Evolutionary conservation across 2,888 invertebrate species (phyloP).

Genomic region (Brassicogethes aeneus): DNA sequence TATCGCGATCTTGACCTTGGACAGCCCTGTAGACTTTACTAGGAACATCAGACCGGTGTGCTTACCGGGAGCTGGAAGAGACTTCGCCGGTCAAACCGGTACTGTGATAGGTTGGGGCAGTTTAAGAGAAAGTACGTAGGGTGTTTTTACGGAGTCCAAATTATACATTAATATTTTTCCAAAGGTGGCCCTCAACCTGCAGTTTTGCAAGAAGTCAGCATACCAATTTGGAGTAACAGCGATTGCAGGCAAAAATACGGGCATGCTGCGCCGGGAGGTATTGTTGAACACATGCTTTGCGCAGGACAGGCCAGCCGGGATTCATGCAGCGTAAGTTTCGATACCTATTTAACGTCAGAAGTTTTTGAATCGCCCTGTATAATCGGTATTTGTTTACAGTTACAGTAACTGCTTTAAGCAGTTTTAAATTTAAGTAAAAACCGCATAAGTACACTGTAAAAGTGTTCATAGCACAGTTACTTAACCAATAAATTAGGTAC

Average conservation of each 20-base stretch:
- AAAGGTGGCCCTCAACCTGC: constrained; percentile 80
- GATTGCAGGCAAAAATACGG: constrained; percentile 77
- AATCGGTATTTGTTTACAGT: neutral
- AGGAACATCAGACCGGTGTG: constrained; percentile 71
- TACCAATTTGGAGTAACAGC: constrained; percentile 73
- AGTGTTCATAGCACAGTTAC: too few relatives aligned
- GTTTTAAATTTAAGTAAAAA: neutral
- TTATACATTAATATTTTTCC: constrained; percentile 15
- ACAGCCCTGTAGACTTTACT: constrained; percentile 64
- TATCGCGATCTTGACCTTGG: constrained; percentile 70
- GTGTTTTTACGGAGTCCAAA: neutral
- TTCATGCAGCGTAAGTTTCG: constrained; percentile 76
- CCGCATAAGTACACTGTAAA: too few relatives aligned
- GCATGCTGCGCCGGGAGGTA: constrained; percentile 79
- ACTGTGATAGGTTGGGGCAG: constrained; percentile 89
- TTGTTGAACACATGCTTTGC: constrained; percentile 80
- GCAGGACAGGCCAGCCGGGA: constrained; percentile 78
- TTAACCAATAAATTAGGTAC: too few relatives aligned
- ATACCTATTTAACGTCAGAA: constrained; percentile 1
- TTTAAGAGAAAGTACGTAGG: constrained; percentile 52
- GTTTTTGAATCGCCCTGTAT: too few relatives aligned
- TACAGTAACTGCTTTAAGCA: neutral
- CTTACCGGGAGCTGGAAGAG: constrained; percentile 49
- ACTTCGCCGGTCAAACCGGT: constrained; percentile 60
- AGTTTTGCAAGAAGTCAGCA: constrained; percentile 71